These are phyloP conservation scores for Apodemus sylvaticus DNA, from an alignment of 2,113 vertebrate genomes.

Conservation along the genomic window DNA sequence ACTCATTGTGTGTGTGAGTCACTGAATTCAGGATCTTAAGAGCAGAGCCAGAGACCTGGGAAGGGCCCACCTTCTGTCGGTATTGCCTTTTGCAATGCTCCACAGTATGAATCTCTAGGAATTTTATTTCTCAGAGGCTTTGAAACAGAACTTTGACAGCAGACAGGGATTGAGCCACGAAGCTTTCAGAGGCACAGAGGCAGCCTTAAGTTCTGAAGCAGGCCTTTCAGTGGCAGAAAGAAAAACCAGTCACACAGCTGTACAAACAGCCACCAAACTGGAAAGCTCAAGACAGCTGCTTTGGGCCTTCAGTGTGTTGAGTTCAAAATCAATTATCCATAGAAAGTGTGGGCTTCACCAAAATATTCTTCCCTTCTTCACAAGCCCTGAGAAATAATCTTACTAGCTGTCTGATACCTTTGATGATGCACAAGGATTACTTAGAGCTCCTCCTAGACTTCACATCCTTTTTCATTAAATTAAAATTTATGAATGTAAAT, in stretches of 20 bases:
- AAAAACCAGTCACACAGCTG: neutral
- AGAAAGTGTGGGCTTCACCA: neutral
- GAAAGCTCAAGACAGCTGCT: neutral
- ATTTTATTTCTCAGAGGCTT: neutral
- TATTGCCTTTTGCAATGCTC: neutral
- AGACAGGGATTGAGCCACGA: neutral
- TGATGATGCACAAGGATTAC: neutral
- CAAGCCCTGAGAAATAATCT: neutral
- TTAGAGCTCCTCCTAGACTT: neutral
- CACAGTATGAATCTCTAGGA: neutral
- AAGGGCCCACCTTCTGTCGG: neutral
- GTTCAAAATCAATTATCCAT: neutral
- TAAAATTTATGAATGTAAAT: neutral
- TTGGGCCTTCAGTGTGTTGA: neutral
- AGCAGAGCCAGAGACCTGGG: neutral
- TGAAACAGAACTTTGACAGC: neutral
- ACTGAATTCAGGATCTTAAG: neutral
- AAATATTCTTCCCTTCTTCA: neutral
- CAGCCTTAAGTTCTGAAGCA: neutral
- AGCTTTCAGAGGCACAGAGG: neutral
- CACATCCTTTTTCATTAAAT: neutral
- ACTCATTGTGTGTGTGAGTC: neutral
- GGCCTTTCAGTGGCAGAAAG: neutral
- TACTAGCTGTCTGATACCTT: neutral
- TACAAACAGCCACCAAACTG: neutral